Evolutionary conservation across 2,797 vertebrate species (phyloP), one percentile per base, ranked within the genome.

Genomic region (Bryconaethiops microstoma): DNA sequence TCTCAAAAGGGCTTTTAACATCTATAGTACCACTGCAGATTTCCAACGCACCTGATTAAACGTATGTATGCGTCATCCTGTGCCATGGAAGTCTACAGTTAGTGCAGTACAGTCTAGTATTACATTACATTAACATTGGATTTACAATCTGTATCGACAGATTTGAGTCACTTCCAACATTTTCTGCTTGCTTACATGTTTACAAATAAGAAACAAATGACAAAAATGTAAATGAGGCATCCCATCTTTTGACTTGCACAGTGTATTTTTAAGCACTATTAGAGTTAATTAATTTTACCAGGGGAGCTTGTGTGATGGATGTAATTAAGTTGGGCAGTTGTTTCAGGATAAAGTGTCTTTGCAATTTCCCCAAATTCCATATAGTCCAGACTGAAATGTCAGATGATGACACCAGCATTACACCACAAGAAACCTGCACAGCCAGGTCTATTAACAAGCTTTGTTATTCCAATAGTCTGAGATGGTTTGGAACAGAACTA

Each of bases 11-110:
- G 16, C 39, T 6, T 45, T 48, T 14, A 72, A 23, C 35, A 67
- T 74, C 74, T 65, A 65, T 40, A 79, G 55, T 10, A 59, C 55
- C 40, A 67, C 59, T 8, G 4, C n/a, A 12, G 54, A 16, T 75
- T 48, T 54, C 5, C 7, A 59, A 21, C 19, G 5, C n/a, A 59
- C 10, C n/a, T 23, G n/a, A n/a, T 59, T 59, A 7, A 21, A 19
- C 7, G 52, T 19, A 19, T 19, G 17, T 19, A 55, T 5, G 17
- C 6, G 19, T 5, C 17, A 19, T 55, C 16, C 7, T 19, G 6
- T 17, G 5, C 16, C 52, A 55, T 14, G 16, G 14, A 52, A 52
- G 16, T 52, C 50, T 52, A 14, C 14, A 52, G 14, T 52, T 52
- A 55, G 17, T 55, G 19, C 54, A 16, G 16, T 55, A n/a, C 16